Conservation (phyloP, 2,113 vertebrate genomes). For the Nothoprocta perdicaria region DNA sequence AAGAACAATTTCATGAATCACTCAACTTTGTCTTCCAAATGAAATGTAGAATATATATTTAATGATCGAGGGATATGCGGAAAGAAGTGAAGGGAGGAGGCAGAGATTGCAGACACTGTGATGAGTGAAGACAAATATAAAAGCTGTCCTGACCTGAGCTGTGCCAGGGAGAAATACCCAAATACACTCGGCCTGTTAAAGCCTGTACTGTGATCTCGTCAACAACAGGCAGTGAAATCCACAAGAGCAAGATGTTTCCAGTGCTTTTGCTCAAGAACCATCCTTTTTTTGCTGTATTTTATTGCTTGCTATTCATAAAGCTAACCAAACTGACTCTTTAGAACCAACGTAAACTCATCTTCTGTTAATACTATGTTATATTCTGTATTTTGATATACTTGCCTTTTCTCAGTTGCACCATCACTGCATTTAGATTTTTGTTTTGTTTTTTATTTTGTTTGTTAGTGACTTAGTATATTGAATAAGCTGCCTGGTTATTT, state of each 20-base stretch:
- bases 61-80: background rate
- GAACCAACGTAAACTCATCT: background rate
- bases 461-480: background rate
- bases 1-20: background rate
- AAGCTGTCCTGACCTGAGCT: background rate
- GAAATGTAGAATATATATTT: background rate
- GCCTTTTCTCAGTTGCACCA: background rate
- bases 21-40: background rate
- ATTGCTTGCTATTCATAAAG: background rate
- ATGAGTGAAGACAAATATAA: background rate
- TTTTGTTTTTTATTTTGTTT: background rate
- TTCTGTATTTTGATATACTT: background rate
- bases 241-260: fast-evolving
- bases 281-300: background rate
- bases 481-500: background rate
- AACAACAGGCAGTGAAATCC: background rate
- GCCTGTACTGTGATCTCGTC: background rate
- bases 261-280: background rate
- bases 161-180: background rate
- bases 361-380: background rate
- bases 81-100: background rate
- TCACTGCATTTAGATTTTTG: background rate
- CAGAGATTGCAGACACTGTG: background rate
- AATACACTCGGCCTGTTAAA: background rate
- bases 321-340: background rate